Base-by-base conservation (phyloP, 2,113 vertebrate species). In the Gobiocypris rarus region DNA sequence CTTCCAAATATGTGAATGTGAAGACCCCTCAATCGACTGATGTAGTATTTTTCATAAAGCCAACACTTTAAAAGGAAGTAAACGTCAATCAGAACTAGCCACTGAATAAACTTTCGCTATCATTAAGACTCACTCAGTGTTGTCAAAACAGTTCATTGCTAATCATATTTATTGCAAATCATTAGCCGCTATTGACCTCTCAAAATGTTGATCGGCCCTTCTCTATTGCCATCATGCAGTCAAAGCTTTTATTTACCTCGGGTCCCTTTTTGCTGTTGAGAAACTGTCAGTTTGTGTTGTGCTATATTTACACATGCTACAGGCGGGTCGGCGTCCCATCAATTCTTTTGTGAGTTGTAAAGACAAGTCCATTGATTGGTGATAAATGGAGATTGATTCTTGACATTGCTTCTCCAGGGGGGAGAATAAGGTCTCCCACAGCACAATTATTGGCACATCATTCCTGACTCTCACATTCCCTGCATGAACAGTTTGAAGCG, bases 371-470 rank as follows among this genome's bases (percentile, higher is more conserved):
- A 80, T 80, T 15, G 70, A 84, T 70, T 11, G 19, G 73, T 77
- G 31, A 77, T 54, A 61, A 82, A 82, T 84, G 78, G 19, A 11
- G n/a, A 87, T 87, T 78, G 83, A 82, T 84, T 70, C 65, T 58
- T 48, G 54, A 81, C 63, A 82, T 82, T 43, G 24, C 22, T 48
- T 73, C 31, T 65, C 61, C 28, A 65, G 28, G 54, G 52, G 28
- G 9, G 41, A 48, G 59, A 65, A 65, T 31, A 63, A 45, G 43
- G 43, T 80, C 77, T 65, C 77, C 77, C 59, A 17, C 59, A 5
- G 38, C 43, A 65, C 59, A 65, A 31, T 50, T 80, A 80, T 80
- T 80, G 77, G 65, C 41, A 22, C 14, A 15, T 19, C 24, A 28
- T 75, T 52, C 8, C 71, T 17, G 24, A 75, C 24, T 10, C 24